phyloP scores from a whole-genome alignment of 1,140 invertebrate species.

The Macrotrachela quadricornifera region DNA sequence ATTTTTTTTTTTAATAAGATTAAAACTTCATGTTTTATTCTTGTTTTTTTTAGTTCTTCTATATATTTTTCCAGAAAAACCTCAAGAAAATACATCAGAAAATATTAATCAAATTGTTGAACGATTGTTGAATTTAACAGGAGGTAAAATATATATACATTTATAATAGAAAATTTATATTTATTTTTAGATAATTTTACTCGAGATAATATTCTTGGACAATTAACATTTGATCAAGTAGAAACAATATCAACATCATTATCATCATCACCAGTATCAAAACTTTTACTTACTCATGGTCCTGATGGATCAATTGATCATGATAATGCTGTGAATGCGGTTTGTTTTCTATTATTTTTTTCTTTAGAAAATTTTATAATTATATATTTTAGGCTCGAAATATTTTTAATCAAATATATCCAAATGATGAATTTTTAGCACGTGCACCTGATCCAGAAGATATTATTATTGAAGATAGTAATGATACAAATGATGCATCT shows the following conservation, averaged over 20 bases:
- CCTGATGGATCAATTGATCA: conserved; percentile 56
- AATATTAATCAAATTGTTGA: conserved; percentile 37
- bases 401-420: conserved; percentile 44
- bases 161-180: too few relatives aligned
- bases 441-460: conserved; percentile 85
- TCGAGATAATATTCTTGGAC: conserved; percentile 3
- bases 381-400: not conserved
- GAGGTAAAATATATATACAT: conserved; percentile 1
- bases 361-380: too few relatives aligned
- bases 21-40: conserved; percentile 3
- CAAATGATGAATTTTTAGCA: conserved; percentile 66
- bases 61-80: conserved; percentile 40
- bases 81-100: conserved; percentile 32
- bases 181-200: not conserved
- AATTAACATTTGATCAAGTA: conserved; percentile 11
- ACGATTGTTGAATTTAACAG: conserved; percentile 22
- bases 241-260: conserved; percentile 34
- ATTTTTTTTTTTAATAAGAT: not conserved
- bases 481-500: too few relatives aligned
- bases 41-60: conserved; percentile 31
- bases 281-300: conserved; percentile 35
- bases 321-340: conserved; percentile 52
- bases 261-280: conserved; percentile 44
- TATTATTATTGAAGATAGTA: conserved; percentile 54
- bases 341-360: conserved; percentile 19